These are phyloP conservation scores for Mastomys natalensis DNA, from an alignment of 2,113 vertebrate species.

Conservation along the genomic window DNA sequence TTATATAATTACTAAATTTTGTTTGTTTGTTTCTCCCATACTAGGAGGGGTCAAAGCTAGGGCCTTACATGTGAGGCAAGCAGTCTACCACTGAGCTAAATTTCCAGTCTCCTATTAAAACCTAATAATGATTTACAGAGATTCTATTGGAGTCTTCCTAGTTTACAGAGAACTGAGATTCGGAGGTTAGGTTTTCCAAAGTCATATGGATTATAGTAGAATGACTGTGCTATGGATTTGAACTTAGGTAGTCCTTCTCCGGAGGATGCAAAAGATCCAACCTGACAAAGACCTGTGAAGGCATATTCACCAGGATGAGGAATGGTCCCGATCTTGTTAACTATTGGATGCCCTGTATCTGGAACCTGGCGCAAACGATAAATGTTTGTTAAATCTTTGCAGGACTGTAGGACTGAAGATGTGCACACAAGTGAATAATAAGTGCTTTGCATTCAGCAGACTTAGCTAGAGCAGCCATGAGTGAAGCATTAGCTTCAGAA, in stretches of 20 bases:
- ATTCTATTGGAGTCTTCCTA: background rate
- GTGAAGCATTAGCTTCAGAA: background rate
- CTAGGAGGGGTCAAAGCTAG: background rate
- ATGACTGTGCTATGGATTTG: background rate
- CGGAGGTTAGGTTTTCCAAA: background rate
- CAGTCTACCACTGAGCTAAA: background rate
- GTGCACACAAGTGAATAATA: background rate
- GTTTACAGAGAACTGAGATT: conserved; percentile 15
- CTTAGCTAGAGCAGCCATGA: background rate
- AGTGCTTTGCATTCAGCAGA: background rate
- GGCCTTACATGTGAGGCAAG: background rate
- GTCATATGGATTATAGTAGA: background rate
- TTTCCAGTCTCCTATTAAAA: background rate
- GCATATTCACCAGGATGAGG: background rate
- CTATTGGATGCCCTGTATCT: background rate
- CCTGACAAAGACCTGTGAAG: background rate
- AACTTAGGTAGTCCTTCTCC: background rate
- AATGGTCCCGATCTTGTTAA: background rate
- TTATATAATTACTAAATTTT: background rate
- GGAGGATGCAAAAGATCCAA: background rate
- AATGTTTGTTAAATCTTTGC: background rate
- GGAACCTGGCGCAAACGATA: background rate
- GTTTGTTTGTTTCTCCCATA: background rate
- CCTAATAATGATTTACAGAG: background rate
- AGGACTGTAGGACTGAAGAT: background rate